A percentile compares a stretch with the other conserved stretches of the same genome.
Evolutionary conservation across 2,888 invertebrate genomes (phyloP).

Genomic region (Apodemia mormo): DNA sequence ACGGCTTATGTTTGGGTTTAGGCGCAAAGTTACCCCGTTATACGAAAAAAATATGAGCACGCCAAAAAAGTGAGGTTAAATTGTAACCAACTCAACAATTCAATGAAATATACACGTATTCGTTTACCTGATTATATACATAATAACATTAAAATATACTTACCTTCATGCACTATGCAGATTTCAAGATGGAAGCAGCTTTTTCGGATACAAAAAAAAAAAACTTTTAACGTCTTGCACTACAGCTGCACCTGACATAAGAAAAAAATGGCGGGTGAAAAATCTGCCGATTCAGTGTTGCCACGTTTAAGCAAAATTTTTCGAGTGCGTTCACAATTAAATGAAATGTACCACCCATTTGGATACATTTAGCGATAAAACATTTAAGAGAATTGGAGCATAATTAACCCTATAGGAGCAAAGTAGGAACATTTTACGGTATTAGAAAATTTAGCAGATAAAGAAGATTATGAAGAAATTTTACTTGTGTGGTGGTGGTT

Average conservation of each 20-base stretch:
- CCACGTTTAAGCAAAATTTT: too few species aligned
- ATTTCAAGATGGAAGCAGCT: too few species aligned
- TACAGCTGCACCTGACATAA: too few species aligned
- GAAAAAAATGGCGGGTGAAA: too few species aligned
- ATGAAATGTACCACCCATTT: background rate
- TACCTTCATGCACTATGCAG: too few species aligned
- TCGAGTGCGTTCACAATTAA: background rate
- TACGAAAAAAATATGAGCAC: background rate
- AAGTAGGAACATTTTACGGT: background rate
- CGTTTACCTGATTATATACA: background rate
- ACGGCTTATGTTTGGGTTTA: constrained; percentile 7
- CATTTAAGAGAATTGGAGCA: background rate
- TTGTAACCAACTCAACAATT: background rate
- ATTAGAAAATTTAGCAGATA: too few species aligned
- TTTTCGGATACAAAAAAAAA: too few species aligned
- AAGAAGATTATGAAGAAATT: too few species aligned
- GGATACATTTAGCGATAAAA: background rate
- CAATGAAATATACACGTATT: background rate
- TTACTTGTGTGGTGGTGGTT: too few species aligned
- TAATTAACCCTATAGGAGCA: background rate
- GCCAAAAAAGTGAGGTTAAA: background rate
- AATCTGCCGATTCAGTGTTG: too few species aligned
- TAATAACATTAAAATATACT: too few species aligned
- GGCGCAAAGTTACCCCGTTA: background rate
- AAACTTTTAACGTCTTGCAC: too few species aligned